Conservation (phyloP, 2,797 vertebrate species). For the Prunella strophiata region DNA sequence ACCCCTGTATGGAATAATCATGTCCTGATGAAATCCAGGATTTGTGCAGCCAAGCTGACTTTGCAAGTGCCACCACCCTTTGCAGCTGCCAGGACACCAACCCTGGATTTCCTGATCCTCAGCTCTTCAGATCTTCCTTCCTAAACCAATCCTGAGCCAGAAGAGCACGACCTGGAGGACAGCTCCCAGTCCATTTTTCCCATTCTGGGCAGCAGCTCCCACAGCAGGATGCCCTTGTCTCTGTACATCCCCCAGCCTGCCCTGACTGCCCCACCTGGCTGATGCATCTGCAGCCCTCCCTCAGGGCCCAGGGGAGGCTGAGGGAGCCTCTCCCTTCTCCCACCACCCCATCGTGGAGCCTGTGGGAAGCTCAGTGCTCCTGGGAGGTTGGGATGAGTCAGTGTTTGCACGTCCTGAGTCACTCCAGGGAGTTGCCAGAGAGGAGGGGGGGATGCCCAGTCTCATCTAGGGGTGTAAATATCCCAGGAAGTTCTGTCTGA, state of each 20-base stretch:
- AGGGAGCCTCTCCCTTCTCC: neutral
- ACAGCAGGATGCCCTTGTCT: neutral
- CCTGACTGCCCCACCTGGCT: neutral
- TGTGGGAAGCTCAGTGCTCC: neutral
- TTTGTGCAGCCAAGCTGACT: neutral
- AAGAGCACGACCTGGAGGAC: neutral
- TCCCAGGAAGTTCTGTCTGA: neutral
- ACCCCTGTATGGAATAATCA: neutral
- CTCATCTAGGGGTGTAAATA: neutral
- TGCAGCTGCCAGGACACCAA: neutral
- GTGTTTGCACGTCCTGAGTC: neutral
- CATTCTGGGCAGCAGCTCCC: neutral
- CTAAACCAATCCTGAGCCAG: neutral
- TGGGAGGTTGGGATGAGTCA: neutral
- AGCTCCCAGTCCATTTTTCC: neutral
- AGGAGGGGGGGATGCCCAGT: neutral
- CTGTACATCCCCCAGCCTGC: neutral
- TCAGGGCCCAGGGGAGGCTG: neutral
- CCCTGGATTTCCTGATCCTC: neutral
- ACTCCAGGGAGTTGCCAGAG: neutral
- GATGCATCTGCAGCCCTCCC: neutral
- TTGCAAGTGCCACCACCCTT: neutral
- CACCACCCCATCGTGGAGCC: fast-evolving
- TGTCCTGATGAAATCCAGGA: neutral
- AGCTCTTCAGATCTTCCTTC: neutral